These are phyloP conservation scores for Bradypodion ventrale DNA, from an alignment of 2,797 vertebrate genomes.

Conservation along the genomic window DNA sequence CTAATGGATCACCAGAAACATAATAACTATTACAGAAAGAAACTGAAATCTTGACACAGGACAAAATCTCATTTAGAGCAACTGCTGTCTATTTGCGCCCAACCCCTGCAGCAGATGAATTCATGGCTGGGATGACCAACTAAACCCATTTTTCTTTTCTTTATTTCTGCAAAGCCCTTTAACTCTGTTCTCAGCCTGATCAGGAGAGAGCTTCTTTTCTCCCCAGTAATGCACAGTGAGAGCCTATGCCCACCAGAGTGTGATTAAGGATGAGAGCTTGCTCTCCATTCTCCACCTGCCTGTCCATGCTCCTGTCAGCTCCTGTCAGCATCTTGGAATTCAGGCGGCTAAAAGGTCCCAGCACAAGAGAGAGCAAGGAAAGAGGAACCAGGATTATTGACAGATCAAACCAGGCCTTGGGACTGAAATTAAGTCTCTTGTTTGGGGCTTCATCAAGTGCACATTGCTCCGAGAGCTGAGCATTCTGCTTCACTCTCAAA, in stretches of 20 bases:
- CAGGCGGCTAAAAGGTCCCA: background rate
- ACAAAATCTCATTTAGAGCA: background rate
- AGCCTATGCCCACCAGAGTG: constrained; percentile 21
- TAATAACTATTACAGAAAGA: background rate
- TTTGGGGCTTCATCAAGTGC: constrained; percentile 15
- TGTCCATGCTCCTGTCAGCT: constrained; percentile 16
- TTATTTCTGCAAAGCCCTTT: background rate
- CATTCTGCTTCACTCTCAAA: constrained; percentile 8
- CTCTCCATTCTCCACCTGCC: background rate
- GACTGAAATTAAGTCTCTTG: constrained; percentile 25
- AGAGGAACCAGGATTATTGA: constrained; percentile 8
- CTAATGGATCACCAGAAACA: no score
- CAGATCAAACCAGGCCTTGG: constrained; percentile 7
- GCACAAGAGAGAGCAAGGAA: background rate
- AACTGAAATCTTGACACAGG: background rate
- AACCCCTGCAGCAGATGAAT: no score
- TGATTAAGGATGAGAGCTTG: constrained; percentile 44
- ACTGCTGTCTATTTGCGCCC: no score
- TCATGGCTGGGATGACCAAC: no score
- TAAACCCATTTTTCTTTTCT: background rate
- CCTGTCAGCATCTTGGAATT: background rate
- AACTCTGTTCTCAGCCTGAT: background rate
- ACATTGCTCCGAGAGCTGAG: constrained; percentile 17
- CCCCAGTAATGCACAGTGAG: constrained; percentile 8
- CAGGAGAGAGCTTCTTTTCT: background rate